A percentile compares a stretch with the other conserved stretches of the same genome.
Evolutionary conservation across 2,888 invertebrate genomes (phyloP).

Genomic region (Ennomos erosarius): DNA sequence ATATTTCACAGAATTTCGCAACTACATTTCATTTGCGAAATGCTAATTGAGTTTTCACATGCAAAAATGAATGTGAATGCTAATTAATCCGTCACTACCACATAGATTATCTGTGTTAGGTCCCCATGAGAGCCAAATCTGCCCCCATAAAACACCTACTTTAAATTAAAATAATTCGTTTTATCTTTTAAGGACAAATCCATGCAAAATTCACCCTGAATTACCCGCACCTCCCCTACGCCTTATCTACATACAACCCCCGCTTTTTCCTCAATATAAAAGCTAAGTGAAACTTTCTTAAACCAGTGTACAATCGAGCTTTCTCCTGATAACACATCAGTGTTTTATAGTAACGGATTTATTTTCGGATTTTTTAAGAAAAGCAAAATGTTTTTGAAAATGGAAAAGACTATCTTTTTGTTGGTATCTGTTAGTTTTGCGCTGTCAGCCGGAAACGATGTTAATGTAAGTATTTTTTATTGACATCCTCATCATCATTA

Average conservation of each 20-base stretch:
- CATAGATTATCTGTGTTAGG: no score
- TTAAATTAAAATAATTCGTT: no score
- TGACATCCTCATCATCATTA: no score
- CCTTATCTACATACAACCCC: conserved; percentile 29
- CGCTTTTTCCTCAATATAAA: conserved; percentile 27
- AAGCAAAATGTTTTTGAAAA: conserved; percentile 38
- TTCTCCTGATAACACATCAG: conserved; percentile 4
- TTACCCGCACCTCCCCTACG: conserved; percentile 9
- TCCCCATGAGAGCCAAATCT: neutral
- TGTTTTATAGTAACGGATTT: neutral
- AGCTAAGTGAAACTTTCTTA: neutral
- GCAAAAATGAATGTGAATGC: no score
- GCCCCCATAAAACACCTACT: no score
- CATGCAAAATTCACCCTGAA: neutral
- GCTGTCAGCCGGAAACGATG: conserved; percentile 41
- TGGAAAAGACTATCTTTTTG: conserved; percentile 28
- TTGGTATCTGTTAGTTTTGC: conserved; percentile 38
- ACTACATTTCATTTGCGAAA: no score
- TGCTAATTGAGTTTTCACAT: no score
- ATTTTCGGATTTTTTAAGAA: no score
- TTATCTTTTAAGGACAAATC: no score
- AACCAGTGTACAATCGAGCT: conserved; percentile 19
- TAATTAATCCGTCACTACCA: no score
- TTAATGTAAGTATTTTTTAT: conserved; percentile 42
- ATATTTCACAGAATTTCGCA: no score